Percentiles rank a stretch among this genome's conserved stretches.
These are phyloP conservation scores for Bubalus kerabau DNA, from an alignment of 2,113 vertebrate species.

Conservation along the genomic window DNA sequence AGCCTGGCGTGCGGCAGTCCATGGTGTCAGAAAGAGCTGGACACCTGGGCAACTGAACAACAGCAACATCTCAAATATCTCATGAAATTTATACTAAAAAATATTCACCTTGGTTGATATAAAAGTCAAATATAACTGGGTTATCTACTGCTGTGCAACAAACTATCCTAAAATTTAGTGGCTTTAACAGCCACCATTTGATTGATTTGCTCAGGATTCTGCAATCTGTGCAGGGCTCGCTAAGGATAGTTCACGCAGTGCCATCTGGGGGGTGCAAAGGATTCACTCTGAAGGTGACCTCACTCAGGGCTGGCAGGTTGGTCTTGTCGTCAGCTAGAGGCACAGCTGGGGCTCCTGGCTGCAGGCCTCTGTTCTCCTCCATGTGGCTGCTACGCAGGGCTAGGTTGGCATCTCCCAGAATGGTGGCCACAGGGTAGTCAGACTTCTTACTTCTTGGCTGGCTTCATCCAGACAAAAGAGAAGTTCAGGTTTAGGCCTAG, in stretches of 20 bases:
- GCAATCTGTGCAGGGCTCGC: background rate
- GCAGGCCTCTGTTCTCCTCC: background rate
- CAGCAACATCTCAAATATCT: background rate
- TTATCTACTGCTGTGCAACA: background rate
- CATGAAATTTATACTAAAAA: background rate
- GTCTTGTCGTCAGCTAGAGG: background rate
- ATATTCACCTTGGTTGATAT: background rate
- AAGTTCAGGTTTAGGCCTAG: background rate
- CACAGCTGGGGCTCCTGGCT: no score
- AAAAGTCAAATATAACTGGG: background rate
- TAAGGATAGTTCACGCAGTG: fast-evolving
- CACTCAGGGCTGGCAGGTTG: background rate
- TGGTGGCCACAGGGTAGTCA: background rate
- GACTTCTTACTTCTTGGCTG: background rate
- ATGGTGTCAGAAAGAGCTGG: background rate
- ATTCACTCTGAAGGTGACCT: background rate
- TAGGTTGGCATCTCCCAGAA: background rate
- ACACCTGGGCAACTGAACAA: background rate
- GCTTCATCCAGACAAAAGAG: background rate
- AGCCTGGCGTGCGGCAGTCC: background rate
- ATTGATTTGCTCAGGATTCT: background rate
- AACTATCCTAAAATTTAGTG: background rate
- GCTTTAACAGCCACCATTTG: background rate
- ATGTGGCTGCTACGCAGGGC: fast-evolving
- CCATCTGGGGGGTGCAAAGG: background rate